phyloP scores from a whole-genome alignment of 2,113 vertebrate species.

The Dicerorhinus sumatrensis region DNA sequence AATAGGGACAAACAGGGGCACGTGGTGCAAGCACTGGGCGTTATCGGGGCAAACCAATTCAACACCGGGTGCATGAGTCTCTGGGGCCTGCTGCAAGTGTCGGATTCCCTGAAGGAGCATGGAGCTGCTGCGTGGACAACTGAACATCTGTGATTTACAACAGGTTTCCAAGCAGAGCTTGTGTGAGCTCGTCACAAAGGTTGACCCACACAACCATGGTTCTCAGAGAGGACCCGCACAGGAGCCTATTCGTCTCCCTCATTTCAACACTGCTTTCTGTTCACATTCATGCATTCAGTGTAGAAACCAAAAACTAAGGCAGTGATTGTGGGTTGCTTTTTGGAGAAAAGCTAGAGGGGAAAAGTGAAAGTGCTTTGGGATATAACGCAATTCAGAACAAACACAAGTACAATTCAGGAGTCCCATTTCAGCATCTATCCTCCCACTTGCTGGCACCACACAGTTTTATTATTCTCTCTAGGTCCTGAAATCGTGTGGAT shows the following conservation, averaged over 20 bases:
- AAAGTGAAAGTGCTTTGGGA: neutral
- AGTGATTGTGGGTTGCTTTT: neutral
- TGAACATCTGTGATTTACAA: conserved; percentile 49
- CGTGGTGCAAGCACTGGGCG: neutral
- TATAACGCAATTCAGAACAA: neutral
- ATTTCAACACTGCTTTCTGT: neutral
- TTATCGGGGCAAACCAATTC: neutral
- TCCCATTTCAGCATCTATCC: fast-evolving
- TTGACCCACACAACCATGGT: neutral
- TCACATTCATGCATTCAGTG: neutral
- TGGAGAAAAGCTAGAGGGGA: neutral
- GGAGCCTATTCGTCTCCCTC: too few species aligned
- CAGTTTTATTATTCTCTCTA: neutral
- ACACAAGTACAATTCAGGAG: fast-evolving
- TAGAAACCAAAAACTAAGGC: neutral
- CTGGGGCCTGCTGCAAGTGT: neutral
- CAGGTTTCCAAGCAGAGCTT: neutral
- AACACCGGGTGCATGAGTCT: neutral
- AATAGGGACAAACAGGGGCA: neutral
- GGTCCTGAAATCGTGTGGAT: neutral
- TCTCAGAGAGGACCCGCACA: neutral
- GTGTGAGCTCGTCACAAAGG: neutral
- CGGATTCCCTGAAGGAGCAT: neutral
- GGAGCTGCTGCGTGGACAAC: neutral
- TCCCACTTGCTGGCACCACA: neutral